These are phyloP conservation scores for Rhagophthalmus giganteus DNA, from an alignment of 2,888 invertebrate genomes.

Conservation along the genomic window DNA sequence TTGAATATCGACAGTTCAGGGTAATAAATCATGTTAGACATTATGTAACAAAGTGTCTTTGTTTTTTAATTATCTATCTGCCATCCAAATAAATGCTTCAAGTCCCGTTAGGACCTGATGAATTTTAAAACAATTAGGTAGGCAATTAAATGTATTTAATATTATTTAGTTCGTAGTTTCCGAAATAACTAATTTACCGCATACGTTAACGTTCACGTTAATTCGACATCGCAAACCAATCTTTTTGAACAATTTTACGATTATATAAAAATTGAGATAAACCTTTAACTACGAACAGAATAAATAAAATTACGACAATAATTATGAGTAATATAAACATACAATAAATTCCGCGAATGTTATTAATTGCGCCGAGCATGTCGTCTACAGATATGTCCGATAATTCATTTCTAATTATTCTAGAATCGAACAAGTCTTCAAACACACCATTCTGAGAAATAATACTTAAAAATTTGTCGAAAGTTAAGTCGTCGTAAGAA, in stretches of 20 bases:
- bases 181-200: background rate
- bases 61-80: no score
- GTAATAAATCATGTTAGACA: no score
- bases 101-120: background rate
- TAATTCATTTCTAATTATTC: background rate
- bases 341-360: background rate
- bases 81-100: no score
- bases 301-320: slow-evolving; percentile 1
- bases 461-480: slow-evolving; percentile 11
- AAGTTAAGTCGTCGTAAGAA: slow-evolving; percentile 4
- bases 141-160: background rate
- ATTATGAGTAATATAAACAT: background rate
- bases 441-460: slow-evolving; percentile 6
- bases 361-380: background rate
- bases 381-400: background rate
- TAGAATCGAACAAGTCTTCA: slow-evolving; percentile 3
- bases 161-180: background rate
- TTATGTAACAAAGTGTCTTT: background rate
- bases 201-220: background rate
- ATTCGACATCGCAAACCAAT: no score
- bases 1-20: no score
- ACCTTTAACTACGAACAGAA: slow-evolving; percentile 2
- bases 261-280: background rate
- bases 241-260: background rate
- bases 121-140: background rate